Percentiles rank a stretch among this genome's conserved stretches.
Evolutionary conservation across 2,888 invertebrate species (phyloP).

Genomic region (Myopa tessellatipennis): DNA sequence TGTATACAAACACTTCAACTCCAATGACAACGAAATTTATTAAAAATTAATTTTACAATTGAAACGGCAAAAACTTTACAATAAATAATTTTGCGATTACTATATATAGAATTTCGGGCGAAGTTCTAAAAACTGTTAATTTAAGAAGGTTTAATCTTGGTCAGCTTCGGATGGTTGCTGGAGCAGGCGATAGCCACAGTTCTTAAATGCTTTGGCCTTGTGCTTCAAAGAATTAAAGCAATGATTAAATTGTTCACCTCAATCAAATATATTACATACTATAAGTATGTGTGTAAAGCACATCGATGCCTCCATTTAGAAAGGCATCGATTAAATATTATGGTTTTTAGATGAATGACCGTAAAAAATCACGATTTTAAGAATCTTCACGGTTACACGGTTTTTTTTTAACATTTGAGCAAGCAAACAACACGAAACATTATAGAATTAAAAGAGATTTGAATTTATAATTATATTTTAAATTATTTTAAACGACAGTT

Average conservation of each 20-base stretch:
- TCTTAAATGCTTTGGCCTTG: slow-evolving; percentile 49
- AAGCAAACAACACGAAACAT: too few species aligned
- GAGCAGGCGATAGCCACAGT: slow-evolving; percentile 47
- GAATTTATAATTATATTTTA: too few species aligned
- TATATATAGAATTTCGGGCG: slow-evolving; percentile 7
- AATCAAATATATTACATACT: slow-evolving; percentile 38
- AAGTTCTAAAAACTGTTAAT: slow-evolving; percentile 5
- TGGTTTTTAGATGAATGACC: too few species aligned
- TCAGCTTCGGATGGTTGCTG: slow-evolving; percentile 46
- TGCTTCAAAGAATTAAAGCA: slow-evolving; percentile 45
- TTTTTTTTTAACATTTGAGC: too few species aligned
- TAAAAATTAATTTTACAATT: slow-evolving; percentile 33
- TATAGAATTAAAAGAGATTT: too few species aligned
- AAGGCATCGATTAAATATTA: neutral
- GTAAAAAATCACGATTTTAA: too few species aligned
- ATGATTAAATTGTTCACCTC: slow-evolving; percentile 41
- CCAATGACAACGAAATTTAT: slow-evolving; percentile 24
- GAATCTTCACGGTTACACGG: too few species aligned
- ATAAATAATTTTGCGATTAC: slow-evolving; percentile 22
- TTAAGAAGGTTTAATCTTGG: slow-evolving; percentile 46
- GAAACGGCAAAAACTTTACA: slow-evolving; percentile 32
- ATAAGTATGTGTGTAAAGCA: neutral
- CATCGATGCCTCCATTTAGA: neutral
- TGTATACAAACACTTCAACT: neutral
- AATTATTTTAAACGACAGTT: too few species aligned